Base-by-base conservation (phyloP, 2,888 invertebrate genomes). In the Eupithecia dodoneata region DNA sequence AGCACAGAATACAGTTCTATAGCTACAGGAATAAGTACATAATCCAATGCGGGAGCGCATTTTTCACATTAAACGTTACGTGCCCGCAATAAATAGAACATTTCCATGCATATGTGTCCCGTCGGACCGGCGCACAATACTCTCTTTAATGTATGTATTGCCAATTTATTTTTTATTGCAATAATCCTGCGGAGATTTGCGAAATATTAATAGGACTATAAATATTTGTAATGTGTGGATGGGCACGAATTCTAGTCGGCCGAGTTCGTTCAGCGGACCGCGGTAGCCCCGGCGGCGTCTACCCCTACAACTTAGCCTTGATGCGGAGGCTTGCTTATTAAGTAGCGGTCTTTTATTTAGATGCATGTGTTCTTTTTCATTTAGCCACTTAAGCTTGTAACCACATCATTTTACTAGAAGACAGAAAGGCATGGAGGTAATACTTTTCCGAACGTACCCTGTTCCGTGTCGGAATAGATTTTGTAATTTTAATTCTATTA, bases 31-130 rank as follows among this genome's bases (percentile, higher is more conserved):
- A 10, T 30, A 10, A 4, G 63, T 63, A 63, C 59, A 63, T 7
- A 10, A 30, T 63, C 63, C 76, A 76, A 67, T 76, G 74, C 77
- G 76, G 80, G 65, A 76, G 52, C 71, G 74, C 76, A 81, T 81
- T 83, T 83, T 80, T 81, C 78, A 82, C 76, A 81, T 82, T 80
- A 82, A 81, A 76, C 80, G 79, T 74, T 76, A 67, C 80, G 79
- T 80, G 72, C 78, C 78, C 80, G 76, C 81, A 77, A 81, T 81
- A 81, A 83, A 83, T 81, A 81, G 77, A 63, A 77, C 77, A 83
- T 81, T 81, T 75, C 77, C 81, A 81, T 83, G 79, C 82, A 81
- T 81, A 83, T 81, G 82, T 74, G 81, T 81, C 82, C 81, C 81
- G 63, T 74, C 69, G 79, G 80, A 55, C 75, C 72, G 74, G 69